Percentiles rank a stretch among this genome's conserved stretches.
These are phyloP conservation scores for Phylloscopus whistleri DNA, from an alignment of 2,113 vertebrate genomes.

Conservation along the genomic window DNA sequence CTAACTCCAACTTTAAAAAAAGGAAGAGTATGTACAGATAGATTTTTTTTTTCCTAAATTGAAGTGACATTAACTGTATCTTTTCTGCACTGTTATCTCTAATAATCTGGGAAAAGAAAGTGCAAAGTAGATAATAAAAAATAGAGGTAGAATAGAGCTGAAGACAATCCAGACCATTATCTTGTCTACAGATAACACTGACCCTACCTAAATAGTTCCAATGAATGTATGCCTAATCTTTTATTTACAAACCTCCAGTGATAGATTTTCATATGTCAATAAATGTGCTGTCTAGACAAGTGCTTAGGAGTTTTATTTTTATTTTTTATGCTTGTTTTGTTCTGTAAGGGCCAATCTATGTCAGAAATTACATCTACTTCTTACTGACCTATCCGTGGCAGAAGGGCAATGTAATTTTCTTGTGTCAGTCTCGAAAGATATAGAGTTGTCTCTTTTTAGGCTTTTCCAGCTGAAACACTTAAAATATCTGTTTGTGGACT, in stretches of 20 bases:
- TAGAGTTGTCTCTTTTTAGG: not conserved
- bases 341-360: not conserved
- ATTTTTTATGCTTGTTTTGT: not conserved
- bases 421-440: not conserved
- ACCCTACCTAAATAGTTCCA: not conserved
- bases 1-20: not conserved
- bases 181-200: not conserved
- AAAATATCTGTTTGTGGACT: not conserved
- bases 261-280: not conserved
- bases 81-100: not conserved
- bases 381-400: not conserved
- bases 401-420: not conserved
- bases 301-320: not conserved
- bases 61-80: not conserved
- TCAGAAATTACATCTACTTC: not conserved
- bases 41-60: not conserved
- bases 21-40: not conserved
- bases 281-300: not conserved
- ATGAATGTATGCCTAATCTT: not conserved
- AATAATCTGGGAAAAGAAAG: not conserved
- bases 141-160: accelerated
- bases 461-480: not conserved
- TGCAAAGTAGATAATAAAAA: not conserved
- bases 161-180: not conserved
- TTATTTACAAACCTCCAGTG: not conserved